A percentile compares a stretch with the other conserved stretches of the same genome.
Conservation (phyloP, 2,797 vertebrate genomes). For the Hemibagrus guttatus region DNA sequence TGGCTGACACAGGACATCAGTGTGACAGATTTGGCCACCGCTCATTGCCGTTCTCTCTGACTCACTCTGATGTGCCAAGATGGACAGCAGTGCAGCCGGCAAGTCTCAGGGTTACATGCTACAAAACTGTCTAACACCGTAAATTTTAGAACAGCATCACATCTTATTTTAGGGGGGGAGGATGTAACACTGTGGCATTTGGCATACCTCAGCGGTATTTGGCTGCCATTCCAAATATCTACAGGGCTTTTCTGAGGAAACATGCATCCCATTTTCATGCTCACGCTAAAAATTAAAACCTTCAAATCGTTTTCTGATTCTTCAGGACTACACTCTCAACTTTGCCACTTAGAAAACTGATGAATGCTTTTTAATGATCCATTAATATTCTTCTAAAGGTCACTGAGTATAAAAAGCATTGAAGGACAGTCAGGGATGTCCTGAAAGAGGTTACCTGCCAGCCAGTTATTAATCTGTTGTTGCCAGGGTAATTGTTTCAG, state of each 20-base stretch:
- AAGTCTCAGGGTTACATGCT: constrained; percentile 59
- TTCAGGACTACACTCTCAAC: constrained; percentile 65
- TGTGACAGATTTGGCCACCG: constrained; percentile 73
- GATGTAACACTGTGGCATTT: constrained; percentile 62
- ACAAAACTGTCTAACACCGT: constrained; percentile 59
- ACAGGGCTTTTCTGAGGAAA: constrained; percentile 62
- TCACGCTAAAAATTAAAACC: constrained; percentile 47
- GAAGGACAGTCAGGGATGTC: constrained; percentile 63
- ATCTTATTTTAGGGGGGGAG: constrained; percentile 65
- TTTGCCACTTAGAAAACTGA: constrained; percentile 60
- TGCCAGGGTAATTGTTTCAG: constrained; percentile 51
- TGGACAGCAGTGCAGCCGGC: constrained; percentile 65
- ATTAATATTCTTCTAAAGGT: constrained; percentile 69
- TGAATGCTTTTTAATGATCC: constrained; percentile 70
- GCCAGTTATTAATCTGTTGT: constrained; percentile 68
- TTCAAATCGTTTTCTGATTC: constrained; percentile 61
- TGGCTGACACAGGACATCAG: constrained; percentile 71
- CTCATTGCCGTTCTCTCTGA: constrained; percentile 69
- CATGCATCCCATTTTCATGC: constrained; percentile 47
- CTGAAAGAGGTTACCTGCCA: constrained; percentile 55
- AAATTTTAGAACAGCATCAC: constrained; percentile 63
- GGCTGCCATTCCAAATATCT: constrained; percentile 65
- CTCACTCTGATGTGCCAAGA: constrained; percentile 72
- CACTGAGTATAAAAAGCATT: constrained; percentile 67
- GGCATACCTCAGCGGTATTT: constrained; percentile 62